phyloP scores from a whole-genome alignment of 2,797 vertebrate species.

The Selene dorsalis region DNA sequence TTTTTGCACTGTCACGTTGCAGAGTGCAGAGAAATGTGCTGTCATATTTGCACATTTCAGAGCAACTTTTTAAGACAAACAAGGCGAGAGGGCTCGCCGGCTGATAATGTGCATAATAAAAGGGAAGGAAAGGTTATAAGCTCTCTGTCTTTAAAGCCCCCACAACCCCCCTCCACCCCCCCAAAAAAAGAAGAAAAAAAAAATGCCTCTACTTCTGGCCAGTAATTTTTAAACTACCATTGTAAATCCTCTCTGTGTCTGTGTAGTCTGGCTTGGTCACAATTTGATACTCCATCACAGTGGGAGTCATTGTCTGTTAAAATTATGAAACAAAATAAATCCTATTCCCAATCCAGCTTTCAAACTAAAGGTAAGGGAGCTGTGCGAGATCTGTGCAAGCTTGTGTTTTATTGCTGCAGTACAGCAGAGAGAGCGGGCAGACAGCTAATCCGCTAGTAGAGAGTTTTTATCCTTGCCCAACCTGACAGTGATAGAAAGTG shows the following conservation, averaged over 20 bases:
- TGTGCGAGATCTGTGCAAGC: constrained; percentile 62
- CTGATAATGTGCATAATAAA: constrained; percentile 34
- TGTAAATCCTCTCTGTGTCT: constrained; percentile 44
- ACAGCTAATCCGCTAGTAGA: constrained; percentile 83
- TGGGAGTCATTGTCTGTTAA: constrained; percentile 68
- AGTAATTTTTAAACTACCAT: constrained; percentile 47
- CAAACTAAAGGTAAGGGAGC: constrained; percentile 76
- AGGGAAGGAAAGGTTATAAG: constrained; percentile 12
- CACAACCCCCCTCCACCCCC: constrained; percentile 17
- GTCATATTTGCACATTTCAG: constrained; percentile 50
- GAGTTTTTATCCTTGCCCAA: constrained; percentile 83
- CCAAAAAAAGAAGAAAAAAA: constrained; percentile 40
- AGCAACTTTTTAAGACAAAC: constrained; percentile 55
- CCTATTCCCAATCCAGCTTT: constrained; percentile 71
- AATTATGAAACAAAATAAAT: constrained; percentile 80
- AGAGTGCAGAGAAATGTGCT: constrained; percentile 47
- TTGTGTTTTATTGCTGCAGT: constrained; percentile 82
- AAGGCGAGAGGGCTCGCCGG: constrained; percentile 23
- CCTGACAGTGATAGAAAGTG: constrained; percentile 89
- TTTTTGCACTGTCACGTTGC: constrained; percentile 80
- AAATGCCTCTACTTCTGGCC: constrained; percentile 33
- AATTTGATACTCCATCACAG: constrained; percentile 61
- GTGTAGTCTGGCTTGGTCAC: constrained; percentile 46
- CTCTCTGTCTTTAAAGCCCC: constrained; percentile 27
- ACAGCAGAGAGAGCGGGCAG: constrained; percentile 71